Conservation (phyloP, 2,113 vertebrate genomes). For the Oryzias melastigma region DNA sequence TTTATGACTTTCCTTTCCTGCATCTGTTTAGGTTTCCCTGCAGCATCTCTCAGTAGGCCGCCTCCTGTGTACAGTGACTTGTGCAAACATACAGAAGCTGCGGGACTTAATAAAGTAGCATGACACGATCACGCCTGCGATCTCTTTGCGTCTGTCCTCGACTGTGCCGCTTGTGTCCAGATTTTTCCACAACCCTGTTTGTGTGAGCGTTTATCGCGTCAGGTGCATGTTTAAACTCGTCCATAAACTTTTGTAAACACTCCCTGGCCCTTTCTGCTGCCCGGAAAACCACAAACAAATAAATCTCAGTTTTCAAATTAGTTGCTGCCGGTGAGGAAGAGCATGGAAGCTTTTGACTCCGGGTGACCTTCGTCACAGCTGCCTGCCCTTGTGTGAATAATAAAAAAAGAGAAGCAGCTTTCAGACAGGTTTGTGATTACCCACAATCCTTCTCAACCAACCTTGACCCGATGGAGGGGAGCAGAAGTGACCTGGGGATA, state of each 20-base stretch:
- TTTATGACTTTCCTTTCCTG: constrained; percentile 13
- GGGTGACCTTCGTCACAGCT: constrained; percentile 29
- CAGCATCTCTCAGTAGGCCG: not conserved
- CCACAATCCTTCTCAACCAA: constrained; percentile 25
- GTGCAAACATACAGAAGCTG: constrained; percentile 44
- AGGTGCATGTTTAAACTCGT: constrained; percentile 32
- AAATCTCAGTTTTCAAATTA: constrained; percentile 44
- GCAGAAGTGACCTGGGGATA: constrained; percentile 16
- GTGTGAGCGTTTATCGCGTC: constrained; percentile 29
- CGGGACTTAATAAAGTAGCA: constrained; percentile 16
- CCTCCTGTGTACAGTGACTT: constrained; percentile 27
- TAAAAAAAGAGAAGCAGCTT: constrained; percentile 34
- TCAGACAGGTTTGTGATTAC: constrained; percentile 34
- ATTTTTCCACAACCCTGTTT: constrained; percentile 21
- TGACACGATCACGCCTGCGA: constrained; percentile 33
- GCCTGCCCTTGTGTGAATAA: constrained; percentile 20
- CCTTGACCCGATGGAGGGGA: constrained; percentile 39
- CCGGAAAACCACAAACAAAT: constrained; percentile 53
- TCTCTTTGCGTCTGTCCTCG: constrained; percentile 21
- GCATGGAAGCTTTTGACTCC: constrained; percentile 29
- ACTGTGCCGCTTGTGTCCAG: constrained; percentile 10
- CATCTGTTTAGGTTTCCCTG: constrained; percentile 24
- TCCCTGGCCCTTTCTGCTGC: not conserved
- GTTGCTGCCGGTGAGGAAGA: constrained; percentile 21
- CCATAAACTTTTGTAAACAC: constrained; percentile 47